A percentile compares a stretch with the other conserved stretches of the same genome.
Conservation (phyloP, 2,888 invertebrate genomes). For the Tillus elongatus region DNA sequence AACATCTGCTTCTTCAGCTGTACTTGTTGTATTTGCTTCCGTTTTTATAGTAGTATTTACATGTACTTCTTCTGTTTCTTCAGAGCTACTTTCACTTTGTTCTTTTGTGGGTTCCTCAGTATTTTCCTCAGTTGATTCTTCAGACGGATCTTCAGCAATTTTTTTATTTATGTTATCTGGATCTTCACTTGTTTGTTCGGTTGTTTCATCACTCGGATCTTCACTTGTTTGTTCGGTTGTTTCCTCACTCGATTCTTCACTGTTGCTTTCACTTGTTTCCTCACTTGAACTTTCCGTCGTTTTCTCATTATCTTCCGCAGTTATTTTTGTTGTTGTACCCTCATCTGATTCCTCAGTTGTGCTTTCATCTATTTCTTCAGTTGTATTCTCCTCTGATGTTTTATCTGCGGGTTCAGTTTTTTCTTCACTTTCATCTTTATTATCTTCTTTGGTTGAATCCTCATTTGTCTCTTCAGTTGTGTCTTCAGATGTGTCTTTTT, state of each 20-base stretch:
- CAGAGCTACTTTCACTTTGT: too few species aligned
- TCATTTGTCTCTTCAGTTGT: not conserved
- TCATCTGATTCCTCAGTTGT: not conserved
- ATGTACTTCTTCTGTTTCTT: slow-evolving; percentile 6
- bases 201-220: too few species aligned
- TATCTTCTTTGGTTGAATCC: not conserved
- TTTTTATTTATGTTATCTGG: too few species aligned
- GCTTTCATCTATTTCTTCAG: not conserved
- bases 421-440: not conserved
- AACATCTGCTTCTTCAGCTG: slow-evolving; percentile 3
- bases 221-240: not conserved
- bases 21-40: too few species aligned
- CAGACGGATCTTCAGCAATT: too few species aligned
- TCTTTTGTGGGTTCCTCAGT: not conserved
- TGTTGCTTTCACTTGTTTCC: not conserved
- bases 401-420: too few species aligned
- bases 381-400: too few species aligned
- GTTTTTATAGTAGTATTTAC: too few species aligned
- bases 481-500: not conserved
- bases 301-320: too few species aligned
- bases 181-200: too few species aligned
- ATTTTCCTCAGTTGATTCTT: not conserved
- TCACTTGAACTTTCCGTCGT: too few species aligned
- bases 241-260: not conserved
- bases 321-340: too few species aligned